Conservation (phyloP, 2,113 vertebrate genomes). For the Spea bombifrons region DNA sequence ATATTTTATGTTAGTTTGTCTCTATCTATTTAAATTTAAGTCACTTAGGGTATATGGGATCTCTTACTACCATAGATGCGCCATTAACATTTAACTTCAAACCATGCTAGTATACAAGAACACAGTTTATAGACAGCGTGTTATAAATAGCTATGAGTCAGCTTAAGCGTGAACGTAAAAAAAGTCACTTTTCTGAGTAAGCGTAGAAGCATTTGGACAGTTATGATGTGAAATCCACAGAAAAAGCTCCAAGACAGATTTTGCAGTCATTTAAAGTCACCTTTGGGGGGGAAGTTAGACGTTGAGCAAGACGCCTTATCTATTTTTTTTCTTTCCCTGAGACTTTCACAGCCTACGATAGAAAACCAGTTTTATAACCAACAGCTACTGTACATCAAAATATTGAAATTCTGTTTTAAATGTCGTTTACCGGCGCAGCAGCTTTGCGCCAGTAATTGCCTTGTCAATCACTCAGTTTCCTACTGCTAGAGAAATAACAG, state of each 20-base stretch:
- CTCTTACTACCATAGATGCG: no score
- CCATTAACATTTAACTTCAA: neutral
- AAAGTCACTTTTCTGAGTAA: slow-evolving; percentile 5
- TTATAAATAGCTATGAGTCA: slow-evolving; percentile 40
- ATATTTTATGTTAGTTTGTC: no score
- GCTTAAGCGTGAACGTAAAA: slow-evolving; percentile 4
- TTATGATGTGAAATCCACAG: slow-evolving; percentile 33
- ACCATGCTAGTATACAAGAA: slow-evolving; percentile 1
- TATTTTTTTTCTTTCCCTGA: slow-evolving; percentile 26
- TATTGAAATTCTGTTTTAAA: slow-evolving; percentile 75
- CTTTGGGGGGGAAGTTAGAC: slow-evolving; percentile 41
- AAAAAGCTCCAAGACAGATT: slow-evolving; percentile 32
- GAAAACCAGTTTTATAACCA: slow-evolving; percentile 49
- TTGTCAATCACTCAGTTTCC: slow-evolving; percentile 72
- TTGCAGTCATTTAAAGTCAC: slow-evolving; percentile 49
- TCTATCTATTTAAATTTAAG: no score
- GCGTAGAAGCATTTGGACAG: slow-evolving; percentile 33
- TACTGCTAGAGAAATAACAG: slow-evolving; percentile 59
- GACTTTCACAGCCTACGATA: slow-evolving; percentile 32
- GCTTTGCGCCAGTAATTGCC: slow-evolving; percentile 75
- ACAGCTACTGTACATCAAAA: slow-evolving; percentile 53
- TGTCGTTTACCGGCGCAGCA: slow-evolving; percentile 67
- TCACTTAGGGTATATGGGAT: no score
- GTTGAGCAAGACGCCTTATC: slow-evolving; percentile 32
- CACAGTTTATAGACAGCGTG: slow-evolving; percentile 13